Evolutionary conservation across 1,140 invertebrate species (phyloP).

Genomic region (Glossosoma conforme): DNA sequence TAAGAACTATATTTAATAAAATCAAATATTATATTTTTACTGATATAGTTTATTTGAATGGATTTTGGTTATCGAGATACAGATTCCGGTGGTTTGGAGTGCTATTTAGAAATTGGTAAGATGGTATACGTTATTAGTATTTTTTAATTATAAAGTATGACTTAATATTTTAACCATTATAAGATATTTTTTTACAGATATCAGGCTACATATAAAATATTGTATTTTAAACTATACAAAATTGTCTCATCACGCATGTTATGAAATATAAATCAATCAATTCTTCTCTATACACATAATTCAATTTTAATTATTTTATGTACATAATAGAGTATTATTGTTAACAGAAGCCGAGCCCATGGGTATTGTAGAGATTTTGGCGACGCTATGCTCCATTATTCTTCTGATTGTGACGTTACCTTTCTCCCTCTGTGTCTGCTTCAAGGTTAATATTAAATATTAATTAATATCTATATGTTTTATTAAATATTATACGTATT

Average conservation of each 20-base stretch:
- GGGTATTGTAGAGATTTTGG: slow-evolving; percentile 72
- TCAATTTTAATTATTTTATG: background rate
- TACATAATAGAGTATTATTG: slow-evolving; percentile 28
- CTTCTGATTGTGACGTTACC: slow-evolving; percentile 77
- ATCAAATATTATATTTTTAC: too few relatives aligned
- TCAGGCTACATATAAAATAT: background rate
- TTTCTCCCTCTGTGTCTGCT: slow-evolving; percentile 79
- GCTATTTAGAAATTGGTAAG: slow-evolving; percentile 51
- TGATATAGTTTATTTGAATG: slow-evolving; percentile 39
- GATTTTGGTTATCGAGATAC: slow-evolving; percentile 50
- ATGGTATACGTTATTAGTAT: slow-evolving; percentile 1
- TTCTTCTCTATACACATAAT: background rate
- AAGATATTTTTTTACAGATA: slow-evolving; percentile 3
- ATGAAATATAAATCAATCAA: background rate
- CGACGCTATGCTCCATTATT: slow-evolving; percentile 72
- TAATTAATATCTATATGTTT: background rate
- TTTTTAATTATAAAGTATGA: background rate
- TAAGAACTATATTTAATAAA: too few relatives aligned
- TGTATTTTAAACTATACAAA: slow-evolving; percentile 1
- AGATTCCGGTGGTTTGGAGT: slow-evolving; percentile 49
- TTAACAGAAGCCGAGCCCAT: slow-evolving; percentile 53
- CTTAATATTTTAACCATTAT: background rate
- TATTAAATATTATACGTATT: too few relatives aligned
- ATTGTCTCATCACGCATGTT: background rate
- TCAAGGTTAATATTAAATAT: slow-evolving; percentile 58